Evolutionary conservation across 2,888 invertebrate genomes (phyloP).

Genomic region (Acleris laterana): DNA sequence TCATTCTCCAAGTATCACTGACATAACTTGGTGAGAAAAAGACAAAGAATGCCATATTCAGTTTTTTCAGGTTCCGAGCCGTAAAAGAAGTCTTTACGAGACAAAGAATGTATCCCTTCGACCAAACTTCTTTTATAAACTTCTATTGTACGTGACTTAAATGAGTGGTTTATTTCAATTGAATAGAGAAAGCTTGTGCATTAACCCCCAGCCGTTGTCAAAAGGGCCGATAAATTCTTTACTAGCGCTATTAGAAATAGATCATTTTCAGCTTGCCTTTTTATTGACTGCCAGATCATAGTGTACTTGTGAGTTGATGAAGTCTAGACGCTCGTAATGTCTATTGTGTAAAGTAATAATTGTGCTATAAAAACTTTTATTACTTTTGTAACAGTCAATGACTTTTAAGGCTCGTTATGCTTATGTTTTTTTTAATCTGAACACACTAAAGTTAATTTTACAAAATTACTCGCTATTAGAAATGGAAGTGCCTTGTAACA

Average conservation of each 20-base stretch:
- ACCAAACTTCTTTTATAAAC: not conserved
- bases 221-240: conserved; percentile 13
- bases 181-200: conserved; percentile 2
- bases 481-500: too few relatives aligned
- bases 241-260: not conserved
- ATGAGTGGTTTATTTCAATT: not conserved
- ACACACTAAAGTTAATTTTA: too few relatives aligned
- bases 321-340: conserved; percentile 27
- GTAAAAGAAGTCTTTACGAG: too few relatives aligned
- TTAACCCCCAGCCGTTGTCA: not conserved
- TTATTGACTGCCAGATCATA: conserved; percentile 7
- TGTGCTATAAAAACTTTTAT: not conserved
- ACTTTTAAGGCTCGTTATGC: too few relatives aligned
- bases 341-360: not conserved
- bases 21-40: too few relatives aligned
- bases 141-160: not conserved
- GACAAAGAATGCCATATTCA: too few relatives aligned
- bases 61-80: too few relatives aligned
- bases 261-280: conserved; percentile 9
- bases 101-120: too few relatives aligned
- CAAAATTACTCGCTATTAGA: too few relatives aligned
- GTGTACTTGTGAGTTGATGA: conserved; percentile 15
- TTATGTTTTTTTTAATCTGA: too few relatives aligned
- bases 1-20: too few relatives aligned
- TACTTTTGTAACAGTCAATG: too few relatives aligned